Conservation (phyloP, 2,797 vertebrate genomes). For the Emydoidea blandingii region DNA sequence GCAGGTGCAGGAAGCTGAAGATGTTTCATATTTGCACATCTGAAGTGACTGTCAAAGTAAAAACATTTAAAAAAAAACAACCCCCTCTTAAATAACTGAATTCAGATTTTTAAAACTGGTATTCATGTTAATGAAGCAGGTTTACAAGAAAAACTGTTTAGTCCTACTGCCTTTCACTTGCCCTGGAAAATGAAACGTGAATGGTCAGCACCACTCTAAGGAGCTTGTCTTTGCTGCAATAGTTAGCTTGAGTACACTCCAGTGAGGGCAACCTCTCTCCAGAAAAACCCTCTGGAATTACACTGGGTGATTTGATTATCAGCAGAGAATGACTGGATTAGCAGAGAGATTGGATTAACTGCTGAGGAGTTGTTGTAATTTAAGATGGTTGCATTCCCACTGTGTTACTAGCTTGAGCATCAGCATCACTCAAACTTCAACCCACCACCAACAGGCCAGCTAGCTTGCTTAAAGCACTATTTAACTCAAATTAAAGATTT, state of each 20-base stretch:
- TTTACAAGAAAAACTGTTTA: background rate
- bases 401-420: background rate
- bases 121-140: background rate
- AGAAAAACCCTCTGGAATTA: background rate
- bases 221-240: background rate
- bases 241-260: background rate
- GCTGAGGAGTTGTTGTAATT: background rate
- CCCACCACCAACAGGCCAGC: background rate
- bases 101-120: background rate
- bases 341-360: background rate
- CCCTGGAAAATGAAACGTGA: background rate
- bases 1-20: background rate
- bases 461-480: background rate
- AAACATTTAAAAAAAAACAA: background rate
- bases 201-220: background rate
- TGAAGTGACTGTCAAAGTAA: background rate
- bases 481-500: background rate
- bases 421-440: background rate
- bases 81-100: background rate
- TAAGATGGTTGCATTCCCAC: background rate
- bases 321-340: background rate
- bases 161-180: background rate
- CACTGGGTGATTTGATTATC: background rate
- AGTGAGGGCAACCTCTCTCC: background rate
- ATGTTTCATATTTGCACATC: background rate